phyloP scores from a whole-genome alignment of 2,797 vertebrate genomes.

The Adrianichthys oophorus region DNA sequence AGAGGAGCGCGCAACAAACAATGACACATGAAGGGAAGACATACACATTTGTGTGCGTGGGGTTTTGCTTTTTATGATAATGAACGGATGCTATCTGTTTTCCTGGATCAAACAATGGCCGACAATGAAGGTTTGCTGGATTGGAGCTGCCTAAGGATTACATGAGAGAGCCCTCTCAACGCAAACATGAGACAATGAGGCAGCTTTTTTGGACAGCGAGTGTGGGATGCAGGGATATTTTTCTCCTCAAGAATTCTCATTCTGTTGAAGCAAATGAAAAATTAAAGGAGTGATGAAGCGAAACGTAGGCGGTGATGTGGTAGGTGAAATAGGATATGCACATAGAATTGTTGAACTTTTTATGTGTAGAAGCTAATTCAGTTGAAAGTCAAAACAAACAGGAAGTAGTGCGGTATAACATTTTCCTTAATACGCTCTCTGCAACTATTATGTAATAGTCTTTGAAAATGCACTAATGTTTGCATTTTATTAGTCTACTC shows the following conservation, averaged over 20 bases:
- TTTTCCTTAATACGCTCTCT: conserved; percentile 23
- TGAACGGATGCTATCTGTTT: conserved; percentile 28
- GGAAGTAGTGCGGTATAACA: neutral
- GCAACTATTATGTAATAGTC: conserved; percentile 6
- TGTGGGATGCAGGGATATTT: conserved; percentile 44
- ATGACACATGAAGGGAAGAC: conserved; percentile 41
- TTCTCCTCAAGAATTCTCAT: conserved; percentile 57
- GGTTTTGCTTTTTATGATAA: conserved; percentile 32
- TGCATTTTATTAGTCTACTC: conserved; percentile 11
- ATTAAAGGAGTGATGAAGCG: conserved; percentile 8
- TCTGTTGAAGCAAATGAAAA: conserved; percentile 39
- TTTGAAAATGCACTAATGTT: conserved; percentile 8
- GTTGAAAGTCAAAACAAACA: conserved; percentile 27
- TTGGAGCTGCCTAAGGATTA: conserved; percentile 69
- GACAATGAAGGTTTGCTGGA: conserved; percentile 69
- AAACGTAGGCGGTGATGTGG: conserved; percentile 3
- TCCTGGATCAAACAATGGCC: conserved; percentile 60
- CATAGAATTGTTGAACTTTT: conserved; percentile 15
- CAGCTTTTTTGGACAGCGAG: conserved; percentile 55
- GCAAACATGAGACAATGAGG: conserved; percentile 64
- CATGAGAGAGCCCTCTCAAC: conserved; percentile 64
- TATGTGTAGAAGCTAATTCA: conserved; percentile 17
- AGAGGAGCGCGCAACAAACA: conserved; percentile 38
- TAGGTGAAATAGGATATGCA: conserved; percentile 30
- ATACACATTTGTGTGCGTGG: conserved; percentile 25